Base-by-base conservation (phyloP, 2,888 invertebrate species). In the Drosophila rellima region DNA sequence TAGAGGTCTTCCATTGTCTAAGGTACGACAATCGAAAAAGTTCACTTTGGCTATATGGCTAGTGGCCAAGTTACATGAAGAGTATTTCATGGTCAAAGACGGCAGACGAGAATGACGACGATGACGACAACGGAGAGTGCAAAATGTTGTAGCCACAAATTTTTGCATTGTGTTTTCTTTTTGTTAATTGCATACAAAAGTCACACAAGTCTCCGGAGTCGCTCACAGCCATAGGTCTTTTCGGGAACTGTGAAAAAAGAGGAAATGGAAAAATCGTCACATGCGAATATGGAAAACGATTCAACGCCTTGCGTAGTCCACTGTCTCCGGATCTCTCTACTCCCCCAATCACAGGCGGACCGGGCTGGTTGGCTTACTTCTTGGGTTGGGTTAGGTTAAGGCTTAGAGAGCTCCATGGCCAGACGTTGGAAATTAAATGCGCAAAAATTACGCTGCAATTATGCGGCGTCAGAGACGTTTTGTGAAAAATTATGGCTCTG, bases 401-500 rank as follows among this genome's bases (percentile, higher is more conserved):
- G 78, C 74, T 74, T 64, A 37, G 59, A 59, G 51, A 33, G 59
- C 35, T 31, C 5, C 69, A 13, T 61, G 73, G 69, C 77, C 71
- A 85, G 83, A 86, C 85, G 65, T 59, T 72, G 68, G 15, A 79
- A 79, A 85, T 82, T 85, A 83, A 83, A 82, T 83, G 78, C 85
- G 80, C 82, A 54, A 74, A 81, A 83, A 83, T 85, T 85, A 85
- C 83, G 82, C 74, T 82, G 82, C 83, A 84, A 84, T 84, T 84
- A 84, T 84, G 83, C 83, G 83, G 86, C 79, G 83, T 85, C 71
- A 80, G 82, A 72, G 82, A 78, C 75, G 80, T 77, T 75, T 75
- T 47, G 65, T 63, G 76, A 76, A 78, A 85, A 80, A 83, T 83
- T 78, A 85, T 83, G 82, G 82, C 82, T 78, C 61, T 82, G 82